Evolutionary conservation across 2,113 vertebrate species (phyloP), one percentile per base, ranked within the genome.

Genomic region (Melanotaenia duboulayi): DNA sequence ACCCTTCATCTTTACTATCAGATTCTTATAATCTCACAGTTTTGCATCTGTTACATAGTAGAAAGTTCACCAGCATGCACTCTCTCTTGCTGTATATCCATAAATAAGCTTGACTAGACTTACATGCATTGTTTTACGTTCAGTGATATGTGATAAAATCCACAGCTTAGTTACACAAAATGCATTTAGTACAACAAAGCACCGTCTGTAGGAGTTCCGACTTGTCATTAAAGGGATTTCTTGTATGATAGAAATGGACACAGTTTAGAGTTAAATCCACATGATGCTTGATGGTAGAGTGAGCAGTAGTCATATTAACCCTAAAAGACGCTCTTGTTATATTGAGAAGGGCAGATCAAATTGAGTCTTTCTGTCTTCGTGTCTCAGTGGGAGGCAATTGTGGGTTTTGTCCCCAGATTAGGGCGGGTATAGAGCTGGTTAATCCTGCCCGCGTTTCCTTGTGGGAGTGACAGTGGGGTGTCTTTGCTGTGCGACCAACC

Each of bases 361-460:
- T 89, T 76, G 62, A 92, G 88, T 85, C 80, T 76, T 57, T 87
- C 85, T 82, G 78, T 86, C 81, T 82, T 88, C 50, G 16, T 40
- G 20, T 85, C 90, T 74, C 90, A 65, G 87, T 81, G 86, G 89
- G 89, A 79, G 83, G 83, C 16, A 39, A 90, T 91, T 92, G 91
- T 92, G 81, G 71, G 80, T 87, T 94, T 89, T 90, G 89, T 94
- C 89, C 81, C 55, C 82, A 92, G 94, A 93, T 94, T 92, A 94
- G 89, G 85, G 88, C 74, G 76, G 76, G 81, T 71, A 88, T 86
- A 86, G 91, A 91, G 74, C 76, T 32, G 64, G 80, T 87, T 95
- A 94, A 94, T 95, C 94, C 93, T 92, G 87, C 85, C 75, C 56
- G 76, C 64, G 91, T 87, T 71, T 91, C 89, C 88, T 85, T 90